Base-by-base conservation (phyloP, 2,888 invertebrate species). In the Tenthredo livida region DNA sequence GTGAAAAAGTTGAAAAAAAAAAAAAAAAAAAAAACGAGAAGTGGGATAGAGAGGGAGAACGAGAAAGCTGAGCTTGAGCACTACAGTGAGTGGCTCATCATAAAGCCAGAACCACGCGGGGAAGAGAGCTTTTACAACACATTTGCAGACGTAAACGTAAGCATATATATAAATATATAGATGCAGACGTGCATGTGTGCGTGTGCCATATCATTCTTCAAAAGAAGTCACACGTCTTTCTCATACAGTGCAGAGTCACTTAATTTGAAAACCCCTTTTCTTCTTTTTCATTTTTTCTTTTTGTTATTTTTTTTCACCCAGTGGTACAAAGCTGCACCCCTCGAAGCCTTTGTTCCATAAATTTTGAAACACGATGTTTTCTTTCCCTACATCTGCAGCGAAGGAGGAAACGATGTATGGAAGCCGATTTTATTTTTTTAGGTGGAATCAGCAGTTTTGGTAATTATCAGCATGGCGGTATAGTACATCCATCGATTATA, bases 1-100 rank as follows among this genome's bases (percentile, higher is more conserved):
- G 84, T 54, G 84, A 67, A 17, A 67, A 67, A n/a, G 84, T 15
- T 17, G 37, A 33, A 33, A 33, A 33, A 33, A 33, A 33, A 84
- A 78, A n/a, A 15, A 21, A 65, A 33, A 7, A 40, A 33, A 25
- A 17, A 65, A 25, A 70, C n/a, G 9, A 43, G 40, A 17, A 83
- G 78, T 65, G 78, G 88, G 85, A 84, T 61, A 86, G 84, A 33
- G 15, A 25, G 67, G 21, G 29, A 29, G 15, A 15, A 15, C 47
- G 15, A 67, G 67, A 72, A 54, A 54, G n/a, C 54, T 54, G 54
- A n/a, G 17, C 72, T n/a, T 50, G 21, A 47, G 77, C 50, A 50
- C 50, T 37, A n/a, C 54, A 10, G 50, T 54, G 77, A 77, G 85
- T 86, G 86, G 87, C 88, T 88, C 88, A 87, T 88, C 88, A 87